Base-by-base conservation (phyloP, 2,113 vertebrate genomes). In the Pomatostomus ruficeps region DNA sequence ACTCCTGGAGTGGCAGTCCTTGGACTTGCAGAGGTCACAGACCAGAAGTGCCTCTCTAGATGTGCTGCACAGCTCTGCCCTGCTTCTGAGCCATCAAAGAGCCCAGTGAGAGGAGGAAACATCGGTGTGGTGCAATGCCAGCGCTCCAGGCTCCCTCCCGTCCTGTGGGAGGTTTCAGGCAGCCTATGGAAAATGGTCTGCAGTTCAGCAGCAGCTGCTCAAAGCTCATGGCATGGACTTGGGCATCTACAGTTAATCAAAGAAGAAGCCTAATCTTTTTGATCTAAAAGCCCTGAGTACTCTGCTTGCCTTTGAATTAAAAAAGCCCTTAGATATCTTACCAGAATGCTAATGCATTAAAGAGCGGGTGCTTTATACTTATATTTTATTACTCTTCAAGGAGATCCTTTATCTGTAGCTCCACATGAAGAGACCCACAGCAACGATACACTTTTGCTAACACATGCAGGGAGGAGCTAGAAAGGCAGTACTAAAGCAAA, bases 141-240 rank as follows among this genome's bases (percentile, higher is more conserved):
- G 51, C 0, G 0, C 49, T 77, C 43, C 43, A 46, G 80, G 51
- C 33, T 91, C 48, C 48, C n/a, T 71, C n/a, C 22, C 0, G 1
- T 51, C 62, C 40, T 24, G 14, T 1, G 14, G 40, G 38, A 70
- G 43, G 16, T 67, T 45, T 78, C 66, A 54, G 51, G 46, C 20
- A 70, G 57, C 33, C 28, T 24, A 2, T 1, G 5, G n/a, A 70
- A 87, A 84, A 40, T 20, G 12, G 11, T 73, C 78, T 42, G 58
- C 46, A 28, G 58, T 38, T 71, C 82, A 89, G 66, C 31, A 14
- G 29, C 65, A 54, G 49, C 58, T 58, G 42, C 70, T 77, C 18
- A 35, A 23, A 35, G 54, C 58, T 86, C 72, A 65, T 2, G 1
- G 36, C 52, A 14, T 21, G 33, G 21, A 49, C n/a, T 2, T 78